Evolutionary conservation across 1,140 invertebrate genomes (phyloP).

Genomic region (Magallana angulata): DNA sequence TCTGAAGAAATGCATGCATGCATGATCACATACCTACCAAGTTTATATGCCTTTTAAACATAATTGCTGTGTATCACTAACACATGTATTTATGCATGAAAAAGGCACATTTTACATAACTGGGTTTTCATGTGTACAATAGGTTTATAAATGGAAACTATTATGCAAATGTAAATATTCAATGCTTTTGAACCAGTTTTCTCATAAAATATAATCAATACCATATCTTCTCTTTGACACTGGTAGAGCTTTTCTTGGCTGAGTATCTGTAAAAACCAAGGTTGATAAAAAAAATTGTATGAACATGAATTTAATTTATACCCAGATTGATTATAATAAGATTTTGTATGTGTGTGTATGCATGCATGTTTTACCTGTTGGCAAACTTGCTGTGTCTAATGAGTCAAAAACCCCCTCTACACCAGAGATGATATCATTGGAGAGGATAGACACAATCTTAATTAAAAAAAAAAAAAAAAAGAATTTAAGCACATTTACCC

Average conservation of each 20-base stretch:
- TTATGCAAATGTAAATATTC: not conserved
- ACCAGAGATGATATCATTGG: not conserved
- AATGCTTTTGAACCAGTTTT: not conserved
- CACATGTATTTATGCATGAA: too few relatives aligned
- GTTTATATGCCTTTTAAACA: too few relatives aligned
- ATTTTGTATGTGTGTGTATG: not conserved
- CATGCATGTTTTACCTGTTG: conserved; percentile 10
- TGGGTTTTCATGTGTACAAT: too few relatives aligned
- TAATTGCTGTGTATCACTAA: too few relatives aligned
- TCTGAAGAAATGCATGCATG: too few relatives aligned
- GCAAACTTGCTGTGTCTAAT: not conserved
- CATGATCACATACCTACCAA: too few relatives aligned
- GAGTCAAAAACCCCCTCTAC: not conserved
- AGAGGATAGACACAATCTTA: conserved; percentile 5
- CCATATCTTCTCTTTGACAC: conserved; percentile 10
- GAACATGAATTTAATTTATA: not conserved
- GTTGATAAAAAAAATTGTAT: not conserved
- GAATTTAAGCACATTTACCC: not conserved
- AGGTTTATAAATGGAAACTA: not conserved
- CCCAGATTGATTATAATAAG: not conserved
- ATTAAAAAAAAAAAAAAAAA: not conserved
- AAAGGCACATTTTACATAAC: too few relatives aligned
- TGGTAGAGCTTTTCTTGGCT: not conserved
- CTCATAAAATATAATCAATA: not conserved
- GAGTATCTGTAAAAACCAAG: not conserved